phyloP scores from a whole-genome alignment of 2,797 vertebrate species.

The Paratrypauchen microcephalus region DNA sequence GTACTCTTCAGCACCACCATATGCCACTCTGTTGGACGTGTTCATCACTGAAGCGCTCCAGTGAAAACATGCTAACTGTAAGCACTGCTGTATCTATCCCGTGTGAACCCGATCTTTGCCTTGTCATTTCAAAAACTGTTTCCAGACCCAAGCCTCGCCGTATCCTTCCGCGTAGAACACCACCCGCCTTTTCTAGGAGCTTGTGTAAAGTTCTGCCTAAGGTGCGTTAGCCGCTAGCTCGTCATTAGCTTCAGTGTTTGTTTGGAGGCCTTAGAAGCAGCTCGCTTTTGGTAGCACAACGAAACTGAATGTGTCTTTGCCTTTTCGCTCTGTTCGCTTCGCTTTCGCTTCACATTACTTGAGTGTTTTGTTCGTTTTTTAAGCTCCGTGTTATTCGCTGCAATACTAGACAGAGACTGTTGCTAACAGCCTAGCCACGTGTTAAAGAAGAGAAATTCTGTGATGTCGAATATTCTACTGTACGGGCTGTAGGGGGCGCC shows the following conservation, averaged over 20 bases:
- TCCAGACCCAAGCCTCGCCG: conserved; percentile 53
- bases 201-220: conserved; percentile 45
- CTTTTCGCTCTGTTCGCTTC: conserved; percentile 39
- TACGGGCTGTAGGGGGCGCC: conserved; percentile 43
- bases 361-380: not conserved
- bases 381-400: conserved; percentile 57
- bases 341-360: conserved; percentile 48
- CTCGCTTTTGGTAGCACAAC: conserved; percentile 52
- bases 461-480: conserved; percentile 58
- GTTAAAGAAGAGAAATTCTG: conserved; percentile 50
- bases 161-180: conserved; percentile 36
- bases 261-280: conserved; percentile 54
- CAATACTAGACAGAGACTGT: conserved; percentile 77
- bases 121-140: conserved; percentile 35
- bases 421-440: conserved; percentile 68
- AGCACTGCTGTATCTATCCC: conserved; percentile 14
- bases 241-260: conserved; percentile 54
- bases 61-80: not conserved
- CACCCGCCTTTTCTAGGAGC: conserved; percentile 52
- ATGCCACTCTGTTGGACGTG: too few species aligned
- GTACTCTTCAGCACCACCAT: too few species aligned
- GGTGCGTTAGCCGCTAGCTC: conserved; percentile 41
- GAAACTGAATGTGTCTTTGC: conserved; percentile 65
- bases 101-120: conserved; percentile 21
- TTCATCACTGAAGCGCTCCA: not conserved